phyloP scores from a whole-genome alignment of 2,888 invertebrate species.

The Phengaris arion region DNA sequence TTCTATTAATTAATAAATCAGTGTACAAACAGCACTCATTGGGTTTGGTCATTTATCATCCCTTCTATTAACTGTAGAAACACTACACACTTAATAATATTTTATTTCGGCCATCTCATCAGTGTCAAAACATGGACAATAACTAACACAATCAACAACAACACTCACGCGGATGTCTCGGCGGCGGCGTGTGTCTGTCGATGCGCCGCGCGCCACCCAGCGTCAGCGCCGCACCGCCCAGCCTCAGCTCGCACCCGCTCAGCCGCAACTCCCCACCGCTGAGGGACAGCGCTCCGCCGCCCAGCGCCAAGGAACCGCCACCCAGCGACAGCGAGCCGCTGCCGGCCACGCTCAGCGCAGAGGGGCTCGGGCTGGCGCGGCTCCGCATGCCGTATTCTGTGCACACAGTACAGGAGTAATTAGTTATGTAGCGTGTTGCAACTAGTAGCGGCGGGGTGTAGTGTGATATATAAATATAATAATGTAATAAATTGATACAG shows the following conservation, averaged over 20 bases:
- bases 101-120: no score
- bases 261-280: conserved; percentile 44
- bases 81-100: no score
- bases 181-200: conserved; percentile 27
- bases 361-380: conserved; percentile 41
- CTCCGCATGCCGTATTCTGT: conserved; percentile 39
- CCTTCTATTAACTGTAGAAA: no score
- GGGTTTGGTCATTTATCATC: no score
- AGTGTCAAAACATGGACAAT: no score
- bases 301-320: conserved; percentile 44
- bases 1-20: no score
- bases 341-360: conserved; percentile 45
- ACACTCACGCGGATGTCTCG: conserved; percentile 27
- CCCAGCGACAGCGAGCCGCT: conserved; percentile 35
- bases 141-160: background rate
- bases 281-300: conserved; percentile 62
- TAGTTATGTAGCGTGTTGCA: background rate
- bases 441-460: background rate
- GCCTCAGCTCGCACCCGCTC: conserved; percentile 42
- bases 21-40: no score
- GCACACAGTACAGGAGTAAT: background rate
- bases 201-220: conserved; percentile 35
- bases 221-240: conserved; percentile 63
- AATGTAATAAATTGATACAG: no score
- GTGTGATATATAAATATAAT: no score